phyloP scores from a whole-genome alignment of 2,888 invertebrate species.

The Noctua fimbriata region DNA sequence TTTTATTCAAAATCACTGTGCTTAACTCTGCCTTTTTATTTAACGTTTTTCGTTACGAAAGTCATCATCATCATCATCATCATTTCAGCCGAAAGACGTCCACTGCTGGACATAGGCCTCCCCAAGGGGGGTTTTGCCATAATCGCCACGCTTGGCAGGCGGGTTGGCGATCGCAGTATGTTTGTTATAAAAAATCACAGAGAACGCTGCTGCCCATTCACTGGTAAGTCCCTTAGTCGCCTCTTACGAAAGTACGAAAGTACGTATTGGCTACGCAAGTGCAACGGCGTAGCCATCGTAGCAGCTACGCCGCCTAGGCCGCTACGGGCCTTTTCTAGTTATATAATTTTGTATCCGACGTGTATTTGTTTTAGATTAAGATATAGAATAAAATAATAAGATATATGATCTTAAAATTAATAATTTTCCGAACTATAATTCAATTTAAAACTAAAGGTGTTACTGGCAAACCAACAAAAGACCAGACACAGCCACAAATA shows the following conservation, averaged over 20 bases:
- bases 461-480: conserved; percentile 22
- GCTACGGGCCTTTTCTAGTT: background rate
- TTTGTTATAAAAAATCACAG: too few relatives aligned
- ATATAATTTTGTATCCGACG: background rate
- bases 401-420: background rate
- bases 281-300: conserved; percentile 31
- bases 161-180: too few relatives aligned
- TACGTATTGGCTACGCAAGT: background rate
- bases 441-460: conserved; percentile 11
- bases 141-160: too few relatives aligned
- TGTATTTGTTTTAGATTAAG: background rate
- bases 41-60: background rate
- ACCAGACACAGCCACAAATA: conserved; percentile 43
- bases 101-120: too few relatives aligned
- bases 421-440: background rate
- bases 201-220: too few relatives aligned
- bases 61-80: too few relatives aligned
- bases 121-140: too few relatives aligned
- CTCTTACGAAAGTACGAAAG: too few relatives aligned
- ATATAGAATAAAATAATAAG: background rate
- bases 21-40: background rate
- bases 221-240: too few relatives aligned
- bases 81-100: too few relatives aligned
- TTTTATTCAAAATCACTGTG: background rate
- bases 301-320: conserved; percentile 13